These are phyloP conservation scores for Arbacia lixula DNA, from an alignment of 53 echinoderm and acorn worm genomes.

Conservation along the genomic window DNA sequence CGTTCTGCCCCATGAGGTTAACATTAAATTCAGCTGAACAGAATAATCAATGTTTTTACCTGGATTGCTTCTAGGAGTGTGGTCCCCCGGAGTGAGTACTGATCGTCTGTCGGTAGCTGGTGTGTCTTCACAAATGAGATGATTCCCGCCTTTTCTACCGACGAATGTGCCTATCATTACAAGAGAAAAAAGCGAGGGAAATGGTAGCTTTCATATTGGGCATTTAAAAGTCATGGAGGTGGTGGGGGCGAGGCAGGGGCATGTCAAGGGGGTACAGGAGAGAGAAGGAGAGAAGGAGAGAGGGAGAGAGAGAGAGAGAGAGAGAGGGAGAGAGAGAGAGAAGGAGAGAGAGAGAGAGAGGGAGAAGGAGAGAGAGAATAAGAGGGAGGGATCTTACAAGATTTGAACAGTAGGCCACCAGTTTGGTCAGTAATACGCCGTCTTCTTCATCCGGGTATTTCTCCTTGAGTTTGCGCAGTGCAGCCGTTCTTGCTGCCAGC, in stretches of 20 bases:
- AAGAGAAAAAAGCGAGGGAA: neutral
- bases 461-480: slow-evolving; percentile 61
- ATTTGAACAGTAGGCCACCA: slow-evolving; percentile 83
- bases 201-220: neutral
- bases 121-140: slow-evolving; percentile 79
- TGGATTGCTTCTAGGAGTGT: slow-evolving; percentile 73
- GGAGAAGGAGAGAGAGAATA: neutral
- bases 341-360: no score
- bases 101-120: slow-evolving; percentile 70
- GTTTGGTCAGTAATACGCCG: slow-evolving; percentile 71
- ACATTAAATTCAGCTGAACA: no score
- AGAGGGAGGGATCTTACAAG: slow-evolving; percentile 51
- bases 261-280: no score
- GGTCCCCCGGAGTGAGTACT: slow-evolving; percentile 71
- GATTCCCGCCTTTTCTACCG: slow-evolving; percentile 80
- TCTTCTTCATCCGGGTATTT: slow-evolving; percentile 73
- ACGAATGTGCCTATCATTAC: slow-evolving; percentile 75
- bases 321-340: no score
- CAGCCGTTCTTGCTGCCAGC: slow-evolving; percentile 70
- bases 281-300: no score
- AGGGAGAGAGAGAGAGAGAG: no score
- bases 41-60: slow-evolving; percentile 58
- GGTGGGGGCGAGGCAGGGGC: no score
- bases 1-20: no score
- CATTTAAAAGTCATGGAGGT: no score